phyloP scores from a whole-genome alignment of 2,797 vertebrate species.

The Picus viridis region DNA sequence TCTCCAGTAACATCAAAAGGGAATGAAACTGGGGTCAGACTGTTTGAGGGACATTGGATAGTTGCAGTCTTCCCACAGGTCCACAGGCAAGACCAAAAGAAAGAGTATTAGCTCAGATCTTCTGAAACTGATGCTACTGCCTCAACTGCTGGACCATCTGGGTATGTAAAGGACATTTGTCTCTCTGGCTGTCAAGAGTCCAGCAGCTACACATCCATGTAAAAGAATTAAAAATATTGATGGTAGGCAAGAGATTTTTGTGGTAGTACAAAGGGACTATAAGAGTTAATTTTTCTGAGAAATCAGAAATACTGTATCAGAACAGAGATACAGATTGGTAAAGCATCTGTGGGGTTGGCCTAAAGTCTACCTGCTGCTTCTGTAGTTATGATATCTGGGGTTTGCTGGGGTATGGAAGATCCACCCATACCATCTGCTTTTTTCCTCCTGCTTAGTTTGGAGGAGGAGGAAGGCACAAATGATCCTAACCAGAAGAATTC shows the following conservation, averaged over 20 bases:
- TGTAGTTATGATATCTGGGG: rapidly evolving
- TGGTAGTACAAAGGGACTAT: background rate
- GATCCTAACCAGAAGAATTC: background rate
- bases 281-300: background rate
- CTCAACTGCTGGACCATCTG: background rate
- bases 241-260: background rate
- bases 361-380: background rate
- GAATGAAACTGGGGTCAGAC: background rate
- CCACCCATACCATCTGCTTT: background rate
- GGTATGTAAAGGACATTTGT: background rate
- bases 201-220: background rate
- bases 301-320: background rate
- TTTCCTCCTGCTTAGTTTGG: background rate
- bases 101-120: background rate
- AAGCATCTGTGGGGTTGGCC: background rate
- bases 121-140: background rate
- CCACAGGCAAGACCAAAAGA: background rate
- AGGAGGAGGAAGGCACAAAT: background rate
- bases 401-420: background rate
- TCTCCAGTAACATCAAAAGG: background rate
- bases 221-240: background rate
- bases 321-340: background rate
- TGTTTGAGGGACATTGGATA: background rate
- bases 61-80: background rate
- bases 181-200: background rate